Evolutionary conservation across 2,888 invertebrate species (phyloP).

Genomic region (Coleophora deauratella): DNA sequence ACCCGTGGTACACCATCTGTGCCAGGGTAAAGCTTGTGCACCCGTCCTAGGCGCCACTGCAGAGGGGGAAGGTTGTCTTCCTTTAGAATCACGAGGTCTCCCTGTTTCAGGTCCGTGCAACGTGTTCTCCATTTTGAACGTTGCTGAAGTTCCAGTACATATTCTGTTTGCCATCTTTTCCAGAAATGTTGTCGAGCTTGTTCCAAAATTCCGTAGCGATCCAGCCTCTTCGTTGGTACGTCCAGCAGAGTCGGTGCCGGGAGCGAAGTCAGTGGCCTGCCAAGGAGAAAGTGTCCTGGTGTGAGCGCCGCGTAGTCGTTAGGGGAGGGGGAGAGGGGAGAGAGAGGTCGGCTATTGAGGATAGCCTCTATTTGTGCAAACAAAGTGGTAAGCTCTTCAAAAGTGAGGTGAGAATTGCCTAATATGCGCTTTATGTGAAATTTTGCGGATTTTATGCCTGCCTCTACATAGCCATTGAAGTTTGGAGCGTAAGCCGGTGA

Average conservation of each 20-base stretch:
- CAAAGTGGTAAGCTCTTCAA: conserved; percentile 2
- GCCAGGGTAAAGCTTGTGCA: conserved; percentile 7
- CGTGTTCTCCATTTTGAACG: conserved; percentile 8
- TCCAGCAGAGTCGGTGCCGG: conserved; percentile 2
- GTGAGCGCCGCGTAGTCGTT: conserved; percentile 2
- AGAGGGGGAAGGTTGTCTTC: conserved; percentile 8
- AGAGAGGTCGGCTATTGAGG: conserved; percentile 4
- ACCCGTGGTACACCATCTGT: conserved; percentile 8
- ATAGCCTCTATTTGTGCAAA: no score
- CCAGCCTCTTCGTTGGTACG: not conserved
- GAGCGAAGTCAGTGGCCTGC: conserved; percentile 6
- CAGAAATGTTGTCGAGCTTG: conserved; percentile 13
- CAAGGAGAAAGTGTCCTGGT: conserved; percentile 6
- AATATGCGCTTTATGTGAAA: no score
- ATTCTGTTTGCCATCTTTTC: conserved; percentile 14
- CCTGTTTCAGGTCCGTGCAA: conserved; percentile 2
- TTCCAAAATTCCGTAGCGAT: conserved; percentile 10
- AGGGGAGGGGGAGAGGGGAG: conserved; percentile 1
- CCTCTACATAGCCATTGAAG: no score
- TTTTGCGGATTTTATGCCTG: no score
- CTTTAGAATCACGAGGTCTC: conserved; percentile 7
- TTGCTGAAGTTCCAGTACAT: conserved; percentile 11
- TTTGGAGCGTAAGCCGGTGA: no score
- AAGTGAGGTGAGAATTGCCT: conserved; percentile 7
- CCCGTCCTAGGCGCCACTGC: conserved; percentile 10